Base-by-base conservation (phyloP, 2,113 vertebrate genomes). In the Gymnarchus niloticus region DNA sequence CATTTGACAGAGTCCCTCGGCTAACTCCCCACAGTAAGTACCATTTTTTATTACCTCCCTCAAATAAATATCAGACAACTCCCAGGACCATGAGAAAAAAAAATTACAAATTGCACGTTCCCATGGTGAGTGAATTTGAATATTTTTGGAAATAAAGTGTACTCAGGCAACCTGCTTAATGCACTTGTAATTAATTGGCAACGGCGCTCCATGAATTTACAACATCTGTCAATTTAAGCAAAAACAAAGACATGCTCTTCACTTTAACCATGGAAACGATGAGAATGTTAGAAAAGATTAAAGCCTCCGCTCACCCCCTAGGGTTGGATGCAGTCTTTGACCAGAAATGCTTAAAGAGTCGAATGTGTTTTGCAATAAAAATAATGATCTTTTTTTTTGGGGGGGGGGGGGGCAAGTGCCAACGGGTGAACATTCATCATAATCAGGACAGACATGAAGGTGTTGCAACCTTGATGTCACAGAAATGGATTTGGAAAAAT, bases 321-420 rank as follows among this genome's bases (percentile, higher is more conserved):
- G 65, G 65, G 65, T 33, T 73, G 65, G 65, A 73, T 73, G 65
- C 41, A 73, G 41, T 73, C 65, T 73, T 73, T 73, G 65, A 73
- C 65, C 44, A 78, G 76, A 78, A 78, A 46, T 37, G 76, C 44
- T 48, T 78, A 78, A 78, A 78, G 44, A 78, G 44, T 44, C 37
- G 37, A 78, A 78, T 78, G 41, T 46, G 37, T 78, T 78, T 21
- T 48, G 76, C 33, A 73, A 73, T 73, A 73, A 73, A 73, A 73
- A 73, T 73, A 73, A 73, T 73, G 33, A 73, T 73, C 65, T 73
- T 73, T 73, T 73, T 73, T 73, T 37, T n/a, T n/a, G n/a, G n/a
- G 33, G 65, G 65, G 33, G 33, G 33, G 65, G 41, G 65, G 65
- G 65, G 33, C 44, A 78, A 78, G 44, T 48, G 76, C 46, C 76